phyloP scores from a whole-genome alignment of 2,797 vertebrate species.

The Macropus fuliginosus region DNA sequence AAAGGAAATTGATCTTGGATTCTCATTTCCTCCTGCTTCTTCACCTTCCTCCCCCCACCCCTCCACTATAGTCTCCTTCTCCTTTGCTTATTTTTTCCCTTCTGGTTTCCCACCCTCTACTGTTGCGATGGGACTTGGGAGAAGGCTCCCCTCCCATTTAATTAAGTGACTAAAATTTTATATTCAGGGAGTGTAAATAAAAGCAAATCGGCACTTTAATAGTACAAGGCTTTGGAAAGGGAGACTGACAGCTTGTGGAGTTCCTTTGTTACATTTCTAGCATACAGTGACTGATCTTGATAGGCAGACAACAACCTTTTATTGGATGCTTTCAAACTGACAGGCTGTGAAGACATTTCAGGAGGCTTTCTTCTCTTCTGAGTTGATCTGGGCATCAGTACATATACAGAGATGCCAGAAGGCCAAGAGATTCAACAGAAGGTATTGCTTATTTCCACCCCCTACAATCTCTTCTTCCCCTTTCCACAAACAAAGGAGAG shows the following conservation, averaged over 20 bases:
- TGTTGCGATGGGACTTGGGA: not conserved
- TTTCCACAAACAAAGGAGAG: not conserved
- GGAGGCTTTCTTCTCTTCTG: conserved; percentile 12
- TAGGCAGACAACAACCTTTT: not conserved
- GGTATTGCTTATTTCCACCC: not conserved
- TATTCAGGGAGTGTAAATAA: not conserved
- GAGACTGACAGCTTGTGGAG: not conserved
- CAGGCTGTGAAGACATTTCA: not conserved
- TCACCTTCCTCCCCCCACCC: not conserved
- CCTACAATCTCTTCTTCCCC: not conserved
- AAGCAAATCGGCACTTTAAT: accelerated
- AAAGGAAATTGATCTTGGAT: not conserved
- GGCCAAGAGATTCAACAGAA: not conserved
- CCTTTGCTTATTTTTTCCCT: not conserved
- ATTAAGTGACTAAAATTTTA: not conserved
- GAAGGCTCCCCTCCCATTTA: not conserved
- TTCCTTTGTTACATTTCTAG: not conserved
- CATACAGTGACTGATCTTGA: not conserved
- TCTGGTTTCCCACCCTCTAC: not conserved
- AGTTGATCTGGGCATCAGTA: not conserved
- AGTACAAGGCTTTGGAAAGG: not conserved
- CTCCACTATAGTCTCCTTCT: not conserved
- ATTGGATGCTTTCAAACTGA: not conserved
- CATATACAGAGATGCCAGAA: not conserved
- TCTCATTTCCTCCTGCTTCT: not conserved